Percentiles rank a stretch among this genome's conserved stretches.
These are phyloP conservation scores for Melangyna quadrimaculata DNA, from an alignment of 2,888 invertebrate genomes.

Conservation along the genomic window DNA sequence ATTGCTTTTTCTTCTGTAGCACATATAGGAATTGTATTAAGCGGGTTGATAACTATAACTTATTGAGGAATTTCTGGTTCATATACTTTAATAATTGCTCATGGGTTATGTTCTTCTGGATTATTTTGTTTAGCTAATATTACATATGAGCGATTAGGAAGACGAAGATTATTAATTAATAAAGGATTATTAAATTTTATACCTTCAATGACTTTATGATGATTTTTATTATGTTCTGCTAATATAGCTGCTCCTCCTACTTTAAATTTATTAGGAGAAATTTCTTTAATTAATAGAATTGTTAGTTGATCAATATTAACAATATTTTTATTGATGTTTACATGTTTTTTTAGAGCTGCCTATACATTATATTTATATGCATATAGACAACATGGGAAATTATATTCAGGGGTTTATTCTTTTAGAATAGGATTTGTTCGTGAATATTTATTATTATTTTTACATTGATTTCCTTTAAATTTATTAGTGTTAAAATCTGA, in stretches of 20 bases:
- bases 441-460: constrained; percentile 84
- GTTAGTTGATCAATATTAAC: constrained; percentile 82
- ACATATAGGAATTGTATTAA: constrained; percentile 86
- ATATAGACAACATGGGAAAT: constrained; percentile 84
- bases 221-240: constrained; percentile 85
- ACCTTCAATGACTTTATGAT: constrained; percentile 84
- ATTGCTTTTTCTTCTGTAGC: constrained; percentile 87
- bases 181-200: constrained; percentile 84
- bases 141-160: constrained; percentile 84
- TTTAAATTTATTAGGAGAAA: constrained; percentile 86
- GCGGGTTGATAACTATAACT: constrained; percentile 83
- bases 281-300: constrained; percentile 85
- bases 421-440: constrained; percentile 82
- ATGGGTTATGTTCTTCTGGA: constrained; percentile 86
- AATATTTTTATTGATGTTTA: constrained; percentile 83
- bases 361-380: constrained; percentile 86
- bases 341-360: constrained; percentile 84
- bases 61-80: constrained; percentile 83
- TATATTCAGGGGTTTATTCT: constrained; percentile 82
- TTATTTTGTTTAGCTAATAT: constrained; percentile 86
- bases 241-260: constrained; percentile 87
- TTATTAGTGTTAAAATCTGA: constrained; percentile 83
- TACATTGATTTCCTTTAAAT: constrained; percentile 86
- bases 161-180: constrained; percentile 85
- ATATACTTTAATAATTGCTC: constrained; percentile 84